Base-by-base conservation (phyloP, 1,140 invertebrate species). In the Drosophila ohnishii region DNA sequence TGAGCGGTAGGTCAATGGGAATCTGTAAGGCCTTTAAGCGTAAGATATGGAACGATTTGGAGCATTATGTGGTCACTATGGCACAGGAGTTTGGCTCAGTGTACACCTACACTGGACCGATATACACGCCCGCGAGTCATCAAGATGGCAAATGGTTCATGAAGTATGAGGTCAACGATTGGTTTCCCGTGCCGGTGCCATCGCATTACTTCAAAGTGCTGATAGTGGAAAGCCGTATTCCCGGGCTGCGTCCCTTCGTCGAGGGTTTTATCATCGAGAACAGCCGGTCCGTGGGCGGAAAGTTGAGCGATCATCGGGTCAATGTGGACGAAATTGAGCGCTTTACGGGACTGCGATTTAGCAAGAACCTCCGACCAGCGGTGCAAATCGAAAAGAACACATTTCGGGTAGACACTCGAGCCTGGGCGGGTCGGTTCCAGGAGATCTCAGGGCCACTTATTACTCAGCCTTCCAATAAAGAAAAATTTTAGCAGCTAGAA, bases 131-230 rank as follows among this genome's bases (percentile, higher is more conserved):
- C 1, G 13, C 34, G 0, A 62, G 32, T 10, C 42, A 60, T 3
- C 11, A 22, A 4, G 22, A 22, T 3, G 39, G 40, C n/a, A 37
- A 71, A 14, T 85, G 77, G 64, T 48, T 45, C 3, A 53, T 85
- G 37, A 80, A 85, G 7, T 85, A 80, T 48, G 64, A 80, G 34
- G 61, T 78, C 30, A 34, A 56, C 28, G 60, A 75, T 34, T 71
- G 74, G 78, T 39, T 28, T 4, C 58, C 81, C 0, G 22, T 62
- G 8, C 81, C 81, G 3, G 65, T 75, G 30, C 74, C 81, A 1
- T 81, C 81, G 22, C 78, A 86, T 44, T 85, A 78, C 10, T 85
- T 85, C 13, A 85, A 85, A 25, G 82, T 85, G 10, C 25, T 85
- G 5, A 81, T 85, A 13, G 67, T 85, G 34, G 81, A 85, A 9